phyloP scores from a whole-genome alignment of 2,113 vertebrate genomes.

The Hylia prasina region DNA sequence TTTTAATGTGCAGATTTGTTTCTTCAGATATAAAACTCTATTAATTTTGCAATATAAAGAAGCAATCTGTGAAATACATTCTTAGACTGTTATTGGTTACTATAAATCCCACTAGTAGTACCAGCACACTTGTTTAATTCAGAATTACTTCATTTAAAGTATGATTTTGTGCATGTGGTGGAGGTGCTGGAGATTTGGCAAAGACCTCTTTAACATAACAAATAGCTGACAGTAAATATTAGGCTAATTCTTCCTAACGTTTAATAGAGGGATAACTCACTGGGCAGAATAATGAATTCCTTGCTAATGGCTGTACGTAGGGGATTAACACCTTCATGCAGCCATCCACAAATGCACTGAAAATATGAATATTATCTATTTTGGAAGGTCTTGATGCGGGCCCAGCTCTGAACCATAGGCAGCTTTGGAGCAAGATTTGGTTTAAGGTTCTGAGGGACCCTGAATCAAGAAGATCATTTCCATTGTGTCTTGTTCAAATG shows the following conservation, averaged over 20 bases:
- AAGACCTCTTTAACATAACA: slow-evolving; percentile 52
- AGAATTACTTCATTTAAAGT: slow-evolving; percentile 65
- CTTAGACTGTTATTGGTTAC: slow-evolving; percentile 37
- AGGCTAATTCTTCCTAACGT: slow-evolving; percentile 35
- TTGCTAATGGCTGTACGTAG: background rate
- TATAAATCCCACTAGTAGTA: slow-evolving; percentile 56
- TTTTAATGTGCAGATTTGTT: slow-evolving; percentile 73
- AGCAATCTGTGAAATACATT: slow-evolving; percentile 66
- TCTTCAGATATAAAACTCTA: slow-evolving; percentile 71
- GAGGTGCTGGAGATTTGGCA: slow-evolving; percentile 59
- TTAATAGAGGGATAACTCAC: slow-evolving; percentile 61
- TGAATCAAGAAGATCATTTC: background rate
- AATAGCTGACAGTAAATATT: slow-evolving; percentile 63
- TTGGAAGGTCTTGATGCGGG: background rate
- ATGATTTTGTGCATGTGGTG: slow-evolving; percentile 32
- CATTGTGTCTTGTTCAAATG: background rate
- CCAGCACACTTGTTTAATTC: slow-evolving; percentile 61
- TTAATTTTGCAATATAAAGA: slow-evolving; percentile 70
- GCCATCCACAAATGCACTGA: background rate
- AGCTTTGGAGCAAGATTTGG: background rate
- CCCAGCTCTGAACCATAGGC: background rate
- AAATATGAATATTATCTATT: background rate
- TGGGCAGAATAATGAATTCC: slow-evolving; percentile 55
- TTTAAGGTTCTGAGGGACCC: background rate
- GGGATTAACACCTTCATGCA: slow-evolving; percentile 24